Base-by-base conservation (phyloP, 2,888 invertebrate genomes). In the Agrilus mali region DNA sequence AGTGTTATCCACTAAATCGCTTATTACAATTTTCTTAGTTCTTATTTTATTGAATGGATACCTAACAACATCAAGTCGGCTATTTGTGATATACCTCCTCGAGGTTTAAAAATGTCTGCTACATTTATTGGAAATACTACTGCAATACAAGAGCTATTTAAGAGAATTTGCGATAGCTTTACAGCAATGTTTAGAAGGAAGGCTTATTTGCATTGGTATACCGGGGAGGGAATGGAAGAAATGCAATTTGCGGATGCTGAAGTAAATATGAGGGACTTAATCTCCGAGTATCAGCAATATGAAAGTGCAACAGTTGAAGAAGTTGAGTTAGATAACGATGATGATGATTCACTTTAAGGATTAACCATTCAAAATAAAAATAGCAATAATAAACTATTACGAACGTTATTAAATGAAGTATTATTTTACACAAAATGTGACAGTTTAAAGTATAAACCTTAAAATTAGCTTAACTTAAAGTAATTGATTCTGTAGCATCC, bases 141-240 rank as follows among this genome's bases (percentile, higher is more conserved):
- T 5, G 72, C 75, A 46, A 74, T 77, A 49, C 89, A 90, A 62
- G 89, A 90, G 66, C 66, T 90, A 56, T 92, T 92, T 73, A 88
- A 57, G 46, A 55, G 64, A 48, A 61, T 64, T 43, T 59, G 57
- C 15, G 62, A 61, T 47, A 72, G 71, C 52, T 76, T 73, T 58
- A 68, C 69, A 22, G 75, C 75, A 44, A 80, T 80, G 79, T 79
- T 78, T 67, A 66, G 78, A 33, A 69, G 79, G 64, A 85, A 74
- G 71, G 92, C 72, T 67, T 86, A 78, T 77, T 72, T 77, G 65
- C 86, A 86, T 74, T 82, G 80, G 80, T 82, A 80, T 66, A 80
- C 79, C 22, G 79, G 80, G 17, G 80, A 81, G 60, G 80, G 80
- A 48, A 80, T 81, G 80, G 80, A 80, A 57, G 80, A 81, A 60